Conservation (phyloP, 1,140 invertebrate species). For the Hypothenemus hampei region DNA sequence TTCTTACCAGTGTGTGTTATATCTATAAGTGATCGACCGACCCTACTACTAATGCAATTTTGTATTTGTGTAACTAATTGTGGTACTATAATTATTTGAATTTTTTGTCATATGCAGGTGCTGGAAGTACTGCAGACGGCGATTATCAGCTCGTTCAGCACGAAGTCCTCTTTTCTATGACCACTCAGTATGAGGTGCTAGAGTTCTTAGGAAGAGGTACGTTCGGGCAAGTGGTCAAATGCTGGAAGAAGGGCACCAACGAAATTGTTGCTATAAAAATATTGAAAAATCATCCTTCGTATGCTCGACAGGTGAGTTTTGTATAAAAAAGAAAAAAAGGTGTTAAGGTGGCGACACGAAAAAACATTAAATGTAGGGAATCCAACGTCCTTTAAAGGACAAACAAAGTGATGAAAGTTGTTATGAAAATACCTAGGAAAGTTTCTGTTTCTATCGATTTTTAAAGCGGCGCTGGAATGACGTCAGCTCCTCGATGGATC, state of each 20-base stretch:
- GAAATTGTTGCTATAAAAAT: slow-evolving; percentile 99
- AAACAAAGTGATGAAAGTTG: no score
- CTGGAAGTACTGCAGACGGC: slow-evolving; percentile 79
- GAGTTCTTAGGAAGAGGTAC: slow-evolving; percentile 98
- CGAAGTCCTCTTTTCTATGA: slow-evolving; percentile 94
- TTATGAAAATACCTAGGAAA: no score
- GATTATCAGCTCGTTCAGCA: slow-evolving; percentile 98
- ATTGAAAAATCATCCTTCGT: slow-evolving; percentile 99
- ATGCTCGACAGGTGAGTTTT: slow-evolving; percentile 83
- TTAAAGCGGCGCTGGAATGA: no score
- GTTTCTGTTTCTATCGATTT: no score
- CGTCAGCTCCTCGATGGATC: no score
- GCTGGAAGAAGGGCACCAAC: slow-evolving; percentile 99
- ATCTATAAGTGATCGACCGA: no score
- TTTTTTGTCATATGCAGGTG: slow-evolving; percentile 48
- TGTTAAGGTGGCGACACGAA: no score
- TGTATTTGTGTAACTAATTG: background rate
- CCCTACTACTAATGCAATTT: no score
- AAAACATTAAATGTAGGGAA: no score
- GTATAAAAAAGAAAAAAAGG: no score
- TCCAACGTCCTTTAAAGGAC: no score
- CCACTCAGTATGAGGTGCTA: slow-evolving; percentile 91
- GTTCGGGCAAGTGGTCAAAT: slow-evolving; percentile 99
- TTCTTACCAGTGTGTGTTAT: no score
- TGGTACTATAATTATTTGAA: background rate